These are phyloP conservation scores for Mixornis gularis DNA, from an alignment of 2,113 vertebrate species.

Conservation along the genomic window DNA sequence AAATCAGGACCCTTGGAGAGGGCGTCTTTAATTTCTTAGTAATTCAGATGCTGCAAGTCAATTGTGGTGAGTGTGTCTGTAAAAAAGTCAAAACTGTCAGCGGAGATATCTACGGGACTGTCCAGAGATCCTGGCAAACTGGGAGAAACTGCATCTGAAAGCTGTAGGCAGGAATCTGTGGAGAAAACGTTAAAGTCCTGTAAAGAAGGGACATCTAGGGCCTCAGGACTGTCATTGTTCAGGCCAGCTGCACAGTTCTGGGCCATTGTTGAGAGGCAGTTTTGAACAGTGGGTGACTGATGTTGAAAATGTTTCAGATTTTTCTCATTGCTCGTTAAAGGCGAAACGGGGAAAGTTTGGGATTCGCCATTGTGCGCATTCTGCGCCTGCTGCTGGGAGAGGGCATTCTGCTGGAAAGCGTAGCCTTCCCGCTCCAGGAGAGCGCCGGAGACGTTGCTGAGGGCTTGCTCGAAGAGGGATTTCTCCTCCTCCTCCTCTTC, in stretches of 20 bases:
- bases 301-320: slow-evolving; percentile 94
- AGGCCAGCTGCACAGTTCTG: slow-evolving; percentile 92
- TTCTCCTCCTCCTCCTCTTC: slow-evolving; percentile 84
- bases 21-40: slow-evolving; percentile 79
- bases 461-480: slow-evolving; percentile 80
- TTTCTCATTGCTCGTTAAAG: slow-evolving; percentile 93
- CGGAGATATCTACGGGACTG: slow-evolving; percentile 86
- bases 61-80: slow-evolving; percentile 94
- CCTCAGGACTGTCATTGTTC: slow-evolving; percentile 89
- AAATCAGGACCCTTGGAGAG: slow-evolving; percentile 62
- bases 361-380: slow-evolving; percentile 86
- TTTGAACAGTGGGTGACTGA: slow-evolving; percentile 88
- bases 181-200: slow-evolving; percentile 91
- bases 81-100: slow-evolving; percentile 94
- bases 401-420: slow-evolving; percentile 86
- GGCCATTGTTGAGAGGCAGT: slow-evolving; percentile 90
- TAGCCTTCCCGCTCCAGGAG: slow-evolving; percentile 88
- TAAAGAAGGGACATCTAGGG: slow-evolving; percentile 86
- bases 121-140: slow-evolving; percentile 87
- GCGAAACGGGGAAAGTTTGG: slow-evolving; percentile 81
- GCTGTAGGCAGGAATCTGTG: slow-evolving; percentile 90
- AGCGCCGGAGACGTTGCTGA: slow-evolving; percentile 76
- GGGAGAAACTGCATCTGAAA: slow-evolving; percentile 92
- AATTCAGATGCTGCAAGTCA: slow-evolving; percentile 92
- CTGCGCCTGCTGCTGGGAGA: slow-evolving; percentile 82